Base-by-base conservation (phyloP, 2,797 vertebrate genomes). In the Paedocypris micromegethes region DNA sequence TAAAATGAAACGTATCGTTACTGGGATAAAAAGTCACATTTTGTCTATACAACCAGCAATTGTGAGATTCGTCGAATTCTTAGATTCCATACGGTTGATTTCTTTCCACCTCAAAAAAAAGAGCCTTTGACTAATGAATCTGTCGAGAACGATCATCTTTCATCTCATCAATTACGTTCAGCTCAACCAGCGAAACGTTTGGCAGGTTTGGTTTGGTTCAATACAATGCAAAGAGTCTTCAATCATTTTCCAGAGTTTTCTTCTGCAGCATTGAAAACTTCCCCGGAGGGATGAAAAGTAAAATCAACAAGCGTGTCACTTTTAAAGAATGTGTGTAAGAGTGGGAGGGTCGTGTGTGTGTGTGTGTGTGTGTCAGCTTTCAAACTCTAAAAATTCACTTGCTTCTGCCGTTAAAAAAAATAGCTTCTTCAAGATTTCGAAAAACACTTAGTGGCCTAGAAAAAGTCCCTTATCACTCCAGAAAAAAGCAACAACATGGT, bases 331-430 rank as follows among this genome's bases (percentile, higher is more conserved):
- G 73, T 9, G 8, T 54, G 53, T 66, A 44, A 9, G 46, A 58
- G 70, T 72, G 59, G 66, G 73, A 77, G 66, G 63, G 69, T 39
- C 54, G 41, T 41, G 52, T 44, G 64, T 57, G 52, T 70, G 63
- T 67, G 70, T 72, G 23, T 23, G 23, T 23, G 23, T 23, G 23
- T 23, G 23, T 23, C 23, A 23, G 23, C 23, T 23, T 23, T 23
- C 23, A 23, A 23, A 23, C 23, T 23, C 23, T 23, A 23, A 23
- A 23, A 23, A 23, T 23, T 23, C 23, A 23, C 23, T 23, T 23
- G 23, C 23, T 23, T 23, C 23, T 23, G 23, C 23, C 23, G 1
- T 23, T 23, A 23, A 23, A 23, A 23, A 23, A 23, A 23, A 23
- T 23, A 23, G 23, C 23, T 23, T 23, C 23, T 23, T 23, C 1